Base-by-base conservation (phyloP, 2,888 invertebrate species). In the Atrina japonica region DNA sequence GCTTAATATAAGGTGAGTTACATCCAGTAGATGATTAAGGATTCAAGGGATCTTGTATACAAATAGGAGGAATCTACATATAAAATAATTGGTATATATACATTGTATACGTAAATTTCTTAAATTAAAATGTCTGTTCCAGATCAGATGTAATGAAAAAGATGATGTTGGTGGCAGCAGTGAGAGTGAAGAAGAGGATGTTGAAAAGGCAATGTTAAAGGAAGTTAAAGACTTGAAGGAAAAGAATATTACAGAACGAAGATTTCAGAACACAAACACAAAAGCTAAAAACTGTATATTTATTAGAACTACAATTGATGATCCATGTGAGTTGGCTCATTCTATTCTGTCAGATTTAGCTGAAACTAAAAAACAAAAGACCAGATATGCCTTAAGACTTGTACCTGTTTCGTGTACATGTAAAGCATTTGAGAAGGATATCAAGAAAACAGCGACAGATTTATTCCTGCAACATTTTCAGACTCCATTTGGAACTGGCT, bases 281-380 rank as follows among this genome's bases (percentile, higher is more conserved):
- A 95, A 95, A 60, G 95, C 95, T 0, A 95, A 94, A 56, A 97
- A 97, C 89, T 94, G 95, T 83, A 91, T 97, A 75, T 98, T 98
- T 86, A 96, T 98, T 75, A 94, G 93, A 88, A 95, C 96, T 0
- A 94, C 83, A 16, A 60, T 96, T 55, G 92, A 93, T 45, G 93
- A 96, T 91, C 96, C 97, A 3, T 93, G 94, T 66, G 92, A 93
- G 43, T 86, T 98, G 29, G 94, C 94, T 0, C 91, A 93, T 23
- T 92, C 92, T 65, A 95, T 98, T 71, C 92, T 97, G 53, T 92
- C 94, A 81, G 95, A 96, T 86, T 92, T 97, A 71, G 91, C 92
- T 59, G 88, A 92, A 23, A 94, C 93, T 0, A 94, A 94, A 84
- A 90, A 93, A 69, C 94, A 94, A 82, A 95, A 94, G 90, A 94